Evolutionary conservation across 1,140 invertebrate species (phyloP).

Genomic region (Philopotamus ludificatus): DNA sequence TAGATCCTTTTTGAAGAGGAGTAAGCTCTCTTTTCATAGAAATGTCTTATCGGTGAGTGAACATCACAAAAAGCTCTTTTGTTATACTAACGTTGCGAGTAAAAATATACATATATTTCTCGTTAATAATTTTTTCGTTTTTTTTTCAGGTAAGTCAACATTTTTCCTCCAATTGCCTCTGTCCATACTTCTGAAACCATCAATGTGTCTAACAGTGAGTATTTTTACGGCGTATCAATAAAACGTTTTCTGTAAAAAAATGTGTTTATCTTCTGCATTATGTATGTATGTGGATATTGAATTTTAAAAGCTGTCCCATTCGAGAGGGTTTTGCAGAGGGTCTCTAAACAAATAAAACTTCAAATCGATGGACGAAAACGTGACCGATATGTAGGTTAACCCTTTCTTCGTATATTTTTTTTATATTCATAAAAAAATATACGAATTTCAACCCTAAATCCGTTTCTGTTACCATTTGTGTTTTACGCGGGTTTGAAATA

Average conservation of each 20-base stretch:
- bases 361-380: background rate
- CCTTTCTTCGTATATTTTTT: too few species aligned
- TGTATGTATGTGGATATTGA: background rate
- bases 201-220: too few species aligned
- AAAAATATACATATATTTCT: background rate
- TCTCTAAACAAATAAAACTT: slow-evolving; percentile 7
- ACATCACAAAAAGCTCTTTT: background rate
- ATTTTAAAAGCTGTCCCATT: background rate
- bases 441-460: too few species aligned
- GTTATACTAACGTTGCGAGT: background rate
- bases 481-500: too few species aligned
- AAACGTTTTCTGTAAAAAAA: too few species aligned
- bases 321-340: background rate
- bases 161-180: too few species aligned
- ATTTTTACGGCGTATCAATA: too few species aligned
- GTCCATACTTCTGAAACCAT: too few species aligned
- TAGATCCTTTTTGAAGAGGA: background rate
- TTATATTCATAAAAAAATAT: too few species aligned
- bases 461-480: too few species aligned
- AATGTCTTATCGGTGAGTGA: background rate
- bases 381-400: background rate
- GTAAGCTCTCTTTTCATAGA: background rate
- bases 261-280: too few species aligned
- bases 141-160: background rate
- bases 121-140: background rate